Evolutionary conservation across 2,113 vertebrate species (phyloP).

Genomic region (Cavia aperea): DNA sequence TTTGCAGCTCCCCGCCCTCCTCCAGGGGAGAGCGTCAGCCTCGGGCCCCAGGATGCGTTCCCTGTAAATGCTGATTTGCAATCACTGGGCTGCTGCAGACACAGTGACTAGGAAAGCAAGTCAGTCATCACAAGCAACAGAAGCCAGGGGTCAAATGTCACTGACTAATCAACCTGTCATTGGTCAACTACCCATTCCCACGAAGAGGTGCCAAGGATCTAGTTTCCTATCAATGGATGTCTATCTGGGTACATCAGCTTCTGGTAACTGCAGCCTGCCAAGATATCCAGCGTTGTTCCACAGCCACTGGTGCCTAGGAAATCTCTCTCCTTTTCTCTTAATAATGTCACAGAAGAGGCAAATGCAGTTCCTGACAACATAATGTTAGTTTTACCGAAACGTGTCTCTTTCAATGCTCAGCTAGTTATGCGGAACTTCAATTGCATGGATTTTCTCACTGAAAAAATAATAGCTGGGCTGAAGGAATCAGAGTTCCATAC

Average conservation of each 20-base stretch:
- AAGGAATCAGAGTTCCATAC: conserved; percentile 29
- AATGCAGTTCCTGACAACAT: conserved; percentile 59
- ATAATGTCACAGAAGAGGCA: conserved; percentile 63
- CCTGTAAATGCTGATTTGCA: background rate
- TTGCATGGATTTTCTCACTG: conserved; percentile 57
- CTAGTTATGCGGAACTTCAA: conserved; percentile 41
- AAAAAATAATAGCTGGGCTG: conserved; percentile 39
- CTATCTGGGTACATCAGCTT: background rate
- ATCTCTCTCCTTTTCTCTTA: conserved; percentile 48
- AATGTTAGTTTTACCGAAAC: conserved; percentile 61
- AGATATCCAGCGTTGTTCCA: conserved; percentile 11
- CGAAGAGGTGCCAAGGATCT: conserved; percentile 14
- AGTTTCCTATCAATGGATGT: conserved; percentile 34
- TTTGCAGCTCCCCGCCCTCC: background rate
- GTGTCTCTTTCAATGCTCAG: conserved; percentile 53
- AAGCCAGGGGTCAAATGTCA: conserved; percentile 57
- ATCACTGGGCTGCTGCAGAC: conserved; percentile 6
- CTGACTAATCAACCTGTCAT: conserved; percentile 45
- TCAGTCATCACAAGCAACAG: conserved; percentile 18
- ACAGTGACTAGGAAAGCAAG: conserved; percentile 55
- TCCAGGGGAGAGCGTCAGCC: background rate
- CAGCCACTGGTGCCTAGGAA: conserved; percentile 49
- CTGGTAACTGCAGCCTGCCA: conserved; percentile 33
- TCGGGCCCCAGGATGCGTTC: background rate
- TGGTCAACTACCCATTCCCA: conserved; percentile 44